Evolutionary conservation across 2,797 vertebrate species (phyloP), one percentile per base, ranked within the genome.

Genomic region (Dermochelys coriacea): DNA sequence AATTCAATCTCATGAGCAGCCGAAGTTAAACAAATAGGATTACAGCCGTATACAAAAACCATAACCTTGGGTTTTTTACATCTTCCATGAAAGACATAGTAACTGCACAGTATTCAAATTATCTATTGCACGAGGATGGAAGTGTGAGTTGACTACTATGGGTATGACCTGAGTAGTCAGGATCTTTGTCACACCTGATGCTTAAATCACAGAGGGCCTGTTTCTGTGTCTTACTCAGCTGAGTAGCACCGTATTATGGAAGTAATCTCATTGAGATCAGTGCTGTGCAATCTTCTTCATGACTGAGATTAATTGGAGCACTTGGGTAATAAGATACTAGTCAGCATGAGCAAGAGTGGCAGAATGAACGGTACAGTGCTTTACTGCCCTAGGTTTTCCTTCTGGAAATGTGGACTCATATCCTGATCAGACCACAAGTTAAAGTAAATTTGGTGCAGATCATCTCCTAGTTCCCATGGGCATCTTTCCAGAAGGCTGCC

Each of bases 331-430:
- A 11, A 21, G 3, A 9, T 37, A 51, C 55, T 55, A 27, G 6
- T 1, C 3, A 85, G 34, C 1, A 81, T 9, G 82, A 85, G 2
- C 1, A 74, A 57, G 2, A 1, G 85, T 75, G 37, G 1, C 10
- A 68, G n/a, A 52, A 21, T 0, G 50, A 11, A 61, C 34, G 8
- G 18, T 8, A 41, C 21, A 71, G 19, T 23, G 37, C n/a, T 37
- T 71, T 41, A 71, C 11, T 37, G 18, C 18, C 12, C 37, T 71
- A 71, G 37, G 5, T 71, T 37, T 71, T 41, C 37, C 5, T 12
- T 55, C 50, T 77, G 18, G 9, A 83, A 45, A 31, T 55, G 4
- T 19, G 1, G 2, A 1, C 1, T 25, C 51, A 52, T 2, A 16
- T 84, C 89, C 85, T 86, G 19, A 82, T 94, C 45, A 84, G 31